phyloP scores from a whole-genome alignment of 2,888 invertebrate species.

The Zele albiditarsus region DNA sequence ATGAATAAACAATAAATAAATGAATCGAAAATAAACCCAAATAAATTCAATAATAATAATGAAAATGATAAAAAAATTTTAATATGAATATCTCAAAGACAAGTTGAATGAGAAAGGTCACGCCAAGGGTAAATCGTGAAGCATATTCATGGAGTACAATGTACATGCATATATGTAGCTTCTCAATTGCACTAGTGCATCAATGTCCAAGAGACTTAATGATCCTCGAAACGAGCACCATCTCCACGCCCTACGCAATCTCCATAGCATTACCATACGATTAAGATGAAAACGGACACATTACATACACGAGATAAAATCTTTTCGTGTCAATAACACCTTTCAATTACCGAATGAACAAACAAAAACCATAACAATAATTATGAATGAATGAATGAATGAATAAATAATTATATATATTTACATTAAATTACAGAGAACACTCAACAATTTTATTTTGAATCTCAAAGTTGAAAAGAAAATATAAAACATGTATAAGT shows the following conservation, averaged over 20 bases:
- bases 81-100: not conserved
- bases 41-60: not conserved
- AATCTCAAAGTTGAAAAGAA: too few species aligned
- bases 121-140: not conserved
- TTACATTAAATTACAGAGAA: too few species aligned
- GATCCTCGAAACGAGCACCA: slow-evolving; percentile 66
- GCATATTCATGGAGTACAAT: not conserved
- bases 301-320: slow-evolving; percentile 18
- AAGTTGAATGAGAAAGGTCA: not conserved
- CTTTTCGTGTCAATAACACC: not conserved
- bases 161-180: slow-evolving; percentile 11
- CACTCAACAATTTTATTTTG: too few species aligned
- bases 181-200: slow-evolving; percentile 1
- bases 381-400: not conserved
- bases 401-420: too few species aligned
- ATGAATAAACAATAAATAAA: not conserved
- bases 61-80: not conserved
- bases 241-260: slow-evolving; percentile 68
- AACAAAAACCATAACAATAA: not conserved
- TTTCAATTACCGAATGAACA: slow-evolving; percentile 10
- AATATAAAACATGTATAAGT: too few species aligned
- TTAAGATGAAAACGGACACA: slow-evolving; percentile 59
- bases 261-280: slow-evolving; percentile 72
- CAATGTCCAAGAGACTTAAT: slow-evolving; percentile 60
- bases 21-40: not conserved